Base-by-base conservation (phyloP, 2,888 invertebrate species). In the Macrosoma leucophasiata region DNA sequence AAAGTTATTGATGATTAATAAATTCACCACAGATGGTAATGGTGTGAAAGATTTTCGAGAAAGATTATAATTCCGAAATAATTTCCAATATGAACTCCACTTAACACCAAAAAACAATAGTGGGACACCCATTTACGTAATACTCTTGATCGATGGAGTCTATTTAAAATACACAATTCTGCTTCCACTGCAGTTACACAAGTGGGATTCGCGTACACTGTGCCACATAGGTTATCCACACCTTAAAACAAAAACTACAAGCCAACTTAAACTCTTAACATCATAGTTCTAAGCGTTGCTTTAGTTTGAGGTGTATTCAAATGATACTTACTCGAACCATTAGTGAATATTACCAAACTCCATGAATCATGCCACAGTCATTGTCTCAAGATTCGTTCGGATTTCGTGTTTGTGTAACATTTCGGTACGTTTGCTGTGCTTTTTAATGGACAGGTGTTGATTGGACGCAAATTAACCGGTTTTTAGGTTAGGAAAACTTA, bases 261-360 rank as follows among this genome's bases (percentile, higher is more conserved):
- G 7, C 1, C 1, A 35, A 9, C 3, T 13, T 10, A 7, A 21
- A 17, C 13, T 17, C 7, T 29, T n/a, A 34, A n/a, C 3, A 1
- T 1, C 1, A 12, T 13, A 4, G 4, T 0, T 5, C 30, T 24
- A 36, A 12, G 14, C n/a, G 6, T 12, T n/a, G 2, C 9, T 27
- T 9, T 3, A 21, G 8, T 2, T 13, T 9, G 6, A 3, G 13
- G 6, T 3, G 14, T 25, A 13, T 21, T 26, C 2, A 30, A 35
- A 29, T 35, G 29, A 26, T 21, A 21, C 21, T 17, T 14, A 13
- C 21, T 14, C n/a, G 20, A 41, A 45, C 57, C 62, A 68, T 71
- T 72, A 74, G 67, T 53, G 46, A 49, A 48, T 54, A 56, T 77
- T 76, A 64, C 70, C 61, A 67, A 73, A 75, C 60, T 50, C 48